These are phyloP conservation scores for Nautilus pompilius DNA, from an alignment of 1,140 invertebrate genomes.

Conservation along the genomic window DNA sequence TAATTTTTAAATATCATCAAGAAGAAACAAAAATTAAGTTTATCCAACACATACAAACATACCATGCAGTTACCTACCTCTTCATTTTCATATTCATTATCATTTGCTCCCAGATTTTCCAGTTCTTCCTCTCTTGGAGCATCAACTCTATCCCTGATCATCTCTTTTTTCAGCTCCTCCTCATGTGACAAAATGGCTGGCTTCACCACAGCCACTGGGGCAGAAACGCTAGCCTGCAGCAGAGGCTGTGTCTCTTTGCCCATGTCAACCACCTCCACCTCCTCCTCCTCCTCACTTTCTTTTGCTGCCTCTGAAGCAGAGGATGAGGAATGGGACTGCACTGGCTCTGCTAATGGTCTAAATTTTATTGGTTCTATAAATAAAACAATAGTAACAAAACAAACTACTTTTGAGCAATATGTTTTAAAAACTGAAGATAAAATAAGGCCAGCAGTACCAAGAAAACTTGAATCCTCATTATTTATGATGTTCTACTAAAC, in stretches of 20 bases:
- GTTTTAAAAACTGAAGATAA: too few relatives aligned
- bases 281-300: conserved; percentile 11
- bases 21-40: background rate
- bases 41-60: too few relatives aligned
- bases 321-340: too few relatives aligned
- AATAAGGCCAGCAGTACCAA: too few relatives aligned
- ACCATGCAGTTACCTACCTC: too few relatives aligned
- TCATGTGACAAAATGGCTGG: conserved; percentile 11
- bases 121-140: conserved; percentile 4
- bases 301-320: conserved; percentile 18
- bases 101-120: background rate
- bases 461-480: too few relatives aligned
- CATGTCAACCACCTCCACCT: conserved; percentile 30
- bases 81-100: conserved; percentile 1
- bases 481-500: too few relatives aligned
- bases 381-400: too few relatives aligned
- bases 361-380: too few relatives aligned
- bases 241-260: conserved; percentile 38
- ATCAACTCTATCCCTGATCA: conserved; percentile 9
- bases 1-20: too few relatives aligned
- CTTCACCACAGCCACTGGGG: conserved; percentile 9
- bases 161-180: conserved; percentile 12
- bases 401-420: too few relatives aligned
- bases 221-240: conserved; percentile 28
- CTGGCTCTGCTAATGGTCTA: too few relatives aligned